Evolutionary conservation across 1,140 invertebrate genomes (phyloP).

Genomic region (Drosophila obscura): DNA sequence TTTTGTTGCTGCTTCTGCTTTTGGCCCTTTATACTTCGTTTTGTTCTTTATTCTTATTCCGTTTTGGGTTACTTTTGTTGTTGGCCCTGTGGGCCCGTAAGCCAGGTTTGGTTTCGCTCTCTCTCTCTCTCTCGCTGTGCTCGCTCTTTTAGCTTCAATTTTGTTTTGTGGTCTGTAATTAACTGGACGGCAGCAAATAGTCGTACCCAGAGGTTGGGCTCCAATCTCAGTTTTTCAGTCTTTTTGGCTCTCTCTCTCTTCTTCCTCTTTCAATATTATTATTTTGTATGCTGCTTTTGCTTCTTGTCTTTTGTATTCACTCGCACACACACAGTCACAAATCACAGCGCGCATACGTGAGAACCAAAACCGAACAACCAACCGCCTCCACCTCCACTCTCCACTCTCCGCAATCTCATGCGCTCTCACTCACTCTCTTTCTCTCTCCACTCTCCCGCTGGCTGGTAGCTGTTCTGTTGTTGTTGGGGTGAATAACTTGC

Average conservation of each 20-base stretch:
- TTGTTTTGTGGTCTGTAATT: conserved; percentile 74
- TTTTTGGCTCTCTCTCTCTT: conserved; percentile 23
- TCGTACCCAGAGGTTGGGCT: conserved; percentile 10
- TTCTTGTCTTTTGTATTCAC: conserved; percentile 61
- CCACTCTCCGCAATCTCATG: neutral
- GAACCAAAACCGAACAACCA: conserved; percentile 29
- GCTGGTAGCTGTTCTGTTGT: conserved; percentile 52
- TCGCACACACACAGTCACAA: conserved; percentile 40
- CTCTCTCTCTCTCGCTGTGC: conserved; percentile 27
- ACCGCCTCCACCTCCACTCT: conserved; percentile 30
- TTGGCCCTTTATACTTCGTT: conserved; percentile 20
- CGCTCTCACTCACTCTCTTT: conserved; percentile 12
- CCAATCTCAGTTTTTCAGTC: conserved; percentile 36
- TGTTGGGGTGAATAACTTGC: conserved; percentile 80
- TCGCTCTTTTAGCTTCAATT: conserved; percentile 60
- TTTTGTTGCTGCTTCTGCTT: conserved; percentile 43
- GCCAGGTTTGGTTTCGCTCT: conserved; percentile 52
- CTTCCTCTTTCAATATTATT: conserved; percentile 75
- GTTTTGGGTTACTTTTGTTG: neutral
- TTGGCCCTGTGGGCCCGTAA: conserved; percentile 21
- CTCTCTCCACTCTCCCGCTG: conserved; percentile 8
- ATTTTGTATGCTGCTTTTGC: conserved; percentile 64
- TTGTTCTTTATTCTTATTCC: conserved; percentile 21
- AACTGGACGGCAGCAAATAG: conserved; percentile 60
- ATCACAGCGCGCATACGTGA: conserved; percentile 69